Evolutionary conservation across 2,797 vertebrate species (phyloP).

Genomic region (Sebastes jordani): DNA sequence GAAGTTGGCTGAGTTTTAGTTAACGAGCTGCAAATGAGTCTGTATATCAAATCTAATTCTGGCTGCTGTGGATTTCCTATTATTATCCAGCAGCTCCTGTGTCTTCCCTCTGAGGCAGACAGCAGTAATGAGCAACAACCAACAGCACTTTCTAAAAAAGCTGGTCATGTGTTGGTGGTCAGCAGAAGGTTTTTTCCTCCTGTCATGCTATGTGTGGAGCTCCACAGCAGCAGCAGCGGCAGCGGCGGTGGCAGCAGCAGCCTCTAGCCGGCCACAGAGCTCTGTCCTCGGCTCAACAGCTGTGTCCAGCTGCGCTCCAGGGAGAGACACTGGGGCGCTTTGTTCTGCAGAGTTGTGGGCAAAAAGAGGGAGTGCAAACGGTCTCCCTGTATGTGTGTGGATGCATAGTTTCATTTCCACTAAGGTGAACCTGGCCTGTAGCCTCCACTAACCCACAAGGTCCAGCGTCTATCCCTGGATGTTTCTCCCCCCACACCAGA

Average conservation of each 20-base stretch:
- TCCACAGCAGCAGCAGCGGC: background rate
- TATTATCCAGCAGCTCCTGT: conserved; percentile 15
- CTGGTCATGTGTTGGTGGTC: conserved; percentile 10
- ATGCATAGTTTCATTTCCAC: conserved; percentile 52
- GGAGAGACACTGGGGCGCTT: conserved; percentile 74
- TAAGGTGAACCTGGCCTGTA: conserved; percentile 47
- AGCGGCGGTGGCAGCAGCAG: conserved; percentile 6
- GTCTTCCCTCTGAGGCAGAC: conserved; percentile 29
- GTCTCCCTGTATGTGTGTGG: background rate
- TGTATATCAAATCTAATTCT: conserved; percentile 34
- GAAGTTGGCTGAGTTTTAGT: conserved; percentile 20
- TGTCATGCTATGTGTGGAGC: background rate
- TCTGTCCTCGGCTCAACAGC: conserved; percentile 67
- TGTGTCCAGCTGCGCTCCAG: conserved; percentile 76
- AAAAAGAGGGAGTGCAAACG: conserved; percentile 16
- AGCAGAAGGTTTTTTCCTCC: background rate
- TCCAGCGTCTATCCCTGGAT: conserved; percentile 16
- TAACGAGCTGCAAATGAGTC: conserved; percentile 43
- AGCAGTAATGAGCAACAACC: conserved; percentile 24
- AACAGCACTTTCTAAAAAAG: conserved; percentile 4
- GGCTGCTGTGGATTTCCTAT: conserved; percentile 24
- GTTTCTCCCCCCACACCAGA: background rate
- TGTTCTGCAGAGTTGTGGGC: conserved; percentile 60
- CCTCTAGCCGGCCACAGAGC: background rate
- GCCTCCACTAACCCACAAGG: conserved; percentile 27